phyloP scores from a whole-genome alignment of 2,797 vertebrate genomes.

The Nannoperca australis region DNA sequence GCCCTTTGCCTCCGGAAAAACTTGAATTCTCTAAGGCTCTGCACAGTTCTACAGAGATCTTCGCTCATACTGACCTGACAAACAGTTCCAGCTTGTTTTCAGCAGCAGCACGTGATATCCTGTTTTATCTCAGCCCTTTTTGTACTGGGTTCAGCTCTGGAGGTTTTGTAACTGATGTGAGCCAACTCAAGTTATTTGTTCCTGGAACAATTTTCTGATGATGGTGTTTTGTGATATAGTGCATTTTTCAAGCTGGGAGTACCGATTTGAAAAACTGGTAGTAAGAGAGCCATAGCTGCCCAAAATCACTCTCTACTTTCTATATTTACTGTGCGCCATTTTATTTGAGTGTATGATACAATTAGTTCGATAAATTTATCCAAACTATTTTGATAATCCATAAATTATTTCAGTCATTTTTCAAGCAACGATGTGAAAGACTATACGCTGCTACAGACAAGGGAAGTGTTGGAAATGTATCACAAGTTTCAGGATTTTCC shows the following conservation, averaged over 20 bases:
- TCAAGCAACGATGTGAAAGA: too few relatives aligned
- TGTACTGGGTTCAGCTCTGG: conserved; percentile 24
- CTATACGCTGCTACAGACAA: too few relatives aligned
- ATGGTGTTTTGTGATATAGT: conserved; percentile 16
- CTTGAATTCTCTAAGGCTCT: background rate
- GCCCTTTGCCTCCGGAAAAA: background rate
- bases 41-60: background rate
- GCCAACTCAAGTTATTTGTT: conserved; percentile 1
- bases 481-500: too few relatives aligned
- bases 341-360: background rate
- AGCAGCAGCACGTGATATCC: conserved; percentile 53
- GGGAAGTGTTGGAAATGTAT: too few relatives aligned
- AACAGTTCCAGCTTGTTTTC: conserved; percentile 26
- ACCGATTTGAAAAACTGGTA: conserved; percentile 13
- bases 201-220: conserved; percentile 15
- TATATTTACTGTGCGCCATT: background rate
- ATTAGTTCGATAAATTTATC: too few relatives aligned
- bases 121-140: conserved; percentile 25
- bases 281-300: background rate
- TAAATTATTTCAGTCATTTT: too few relatives aligned
- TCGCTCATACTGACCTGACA: conserved; percentile 3
- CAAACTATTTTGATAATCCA: too few relatives aligned
- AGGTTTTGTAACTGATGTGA: conserved; percentile 23
- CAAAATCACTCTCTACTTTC: background rate
- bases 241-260: background rate